Evolutionary conservation across 2,888 invertebrate genomes (phyloP).

Genomic region (Xanthia icteritia): DNA sequence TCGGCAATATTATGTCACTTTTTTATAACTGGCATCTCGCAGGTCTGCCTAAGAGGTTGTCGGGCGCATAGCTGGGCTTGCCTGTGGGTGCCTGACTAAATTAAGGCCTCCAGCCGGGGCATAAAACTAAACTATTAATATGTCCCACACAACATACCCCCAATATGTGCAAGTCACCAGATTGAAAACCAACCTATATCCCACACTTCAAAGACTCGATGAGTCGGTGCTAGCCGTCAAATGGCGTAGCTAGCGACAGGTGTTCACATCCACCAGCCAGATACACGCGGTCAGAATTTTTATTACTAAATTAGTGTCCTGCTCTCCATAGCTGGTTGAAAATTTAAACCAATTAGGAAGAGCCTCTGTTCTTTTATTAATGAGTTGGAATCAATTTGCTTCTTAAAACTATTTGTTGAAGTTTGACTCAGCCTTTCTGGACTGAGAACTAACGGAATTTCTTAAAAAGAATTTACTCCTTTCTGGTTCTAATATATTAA

Average conservation of each 20-base stretch:
- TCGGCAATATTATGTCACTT: neutral
- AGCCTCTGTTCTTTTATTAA: conserved; percentile 19
- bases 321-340: neutral
- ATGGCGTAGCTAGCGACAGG: conserved; percentile 32
- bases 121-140: neutral
- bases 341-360: conserved; percentile 8
- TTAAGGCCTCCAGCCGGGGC: too few species aligned
- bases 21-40: too few species aligned
- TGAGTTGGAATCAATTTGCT: conserved; percentile 5
- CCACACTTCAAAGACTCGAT: neutral
- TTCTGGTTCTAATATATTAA: neutral
- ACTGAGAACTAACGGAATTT: neutral
- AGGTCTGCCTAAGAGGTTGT: too few species aligned
- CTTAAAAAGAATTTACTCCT: neutral
- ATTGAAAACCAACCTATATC: neutral
- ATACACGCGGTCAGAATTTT: conserved; percentile 34
- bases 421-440: neutral
- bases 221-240: neutral
- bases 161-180: neutral
- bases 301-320: conserved; percentile 37
- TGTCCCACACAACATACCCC: too few species aligned
- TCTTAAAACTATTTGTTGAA: neutral
- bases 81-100: too few species aligned
- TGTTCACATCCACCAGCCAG: conserved; percentile 23
- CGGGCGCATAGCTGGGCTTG: too few species aligned